Base-by-base conservation (phyloP, 2,113 vertebrate species). In the Odontesthes bonariensis region DNA sequence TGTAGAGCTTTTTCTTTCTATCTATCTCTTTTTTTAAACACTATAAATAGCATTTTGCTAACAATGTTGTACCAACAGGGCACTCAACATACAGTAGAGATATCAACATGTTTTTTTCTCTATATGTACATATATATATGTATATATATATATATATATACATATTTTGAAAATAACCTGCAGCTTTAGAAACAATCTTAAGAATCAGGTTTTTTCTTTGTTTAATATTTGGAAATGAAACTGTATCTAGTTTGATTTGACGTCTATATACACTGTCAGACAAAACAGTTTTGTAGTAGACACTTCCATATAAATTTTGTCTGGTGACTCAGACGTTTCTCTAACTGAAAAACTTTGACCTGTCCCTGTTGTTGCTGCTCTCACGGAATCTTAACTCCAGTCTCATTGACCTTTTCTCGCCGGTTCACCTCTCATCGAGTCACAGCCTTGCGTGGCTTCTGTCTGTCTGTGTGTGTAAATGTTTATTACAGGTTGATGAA, bases 401-500 rank as follows among this genome's bases (percentile, higher is more conserved):
- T 33, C 56, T 55, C n/a, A 4, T 32, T 14, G 67, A 62, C 32
- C 44, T 17, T 23, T 7, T 57, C 9, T 16, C 46, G 19, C 12
- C 13, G 14, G 23, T 74, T 71, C 19, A 82, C 14, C 31, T 17
- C 6, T 12, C 17, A 1, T 49, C 12, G 19, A 60, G 19, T 46
- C 31, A 65, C 6, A 53, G 42, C 63, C 44, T 74, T 22, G 40
- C 54, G 23, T 22, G 6, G 14, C 53, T 40, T 46, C 23, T 65
- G 38, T 71, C 9, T 49, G 0, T 32, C 14, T 52, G 40, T 57
- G 47, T 54, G 33, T 20, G 49, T 27, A 42, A 17, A 47, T 67
- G 5, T 77, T n/a, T 38, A 12, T 69, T 60, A 74, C 63, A 44
- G 32, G 35, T 52, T 54, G 20, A 64, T 65, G 22, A 76, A 82